A percentile compares a stretch with the other conserved stretches of the same genome.
These are phyloP conservation scores for Latrodectus hesperus DNA, from an alignment of 2,888 invertebrate genomes.

Conservation along the genomic window DNA sequence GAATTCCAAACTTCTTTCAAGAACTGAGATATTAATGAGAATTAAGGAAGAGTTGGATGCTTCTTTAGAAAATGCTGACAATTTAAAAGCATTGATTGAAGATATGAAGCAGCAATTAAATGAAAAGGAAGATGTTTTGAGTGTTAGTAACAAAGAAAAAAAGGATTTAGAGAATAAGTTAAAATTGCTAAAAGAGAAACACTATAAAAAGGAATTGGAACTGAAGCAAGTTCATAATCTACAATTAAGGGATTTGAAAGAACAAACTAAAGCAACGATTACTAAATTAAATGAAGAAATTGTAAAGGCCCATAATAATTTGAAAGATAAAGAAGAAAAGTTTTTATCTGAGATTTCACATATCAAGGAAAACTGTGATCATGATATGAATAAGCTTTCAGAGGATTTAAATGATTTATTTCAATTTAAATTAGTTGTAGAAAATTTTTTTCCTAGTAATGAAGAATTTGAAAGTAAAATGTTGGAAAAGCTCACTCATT, in stretches of 20 bases:
- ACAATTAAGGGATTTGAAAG: slow-evolving; percentile 46
- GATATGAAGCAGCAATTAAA: slow-evolving; percentile 2
- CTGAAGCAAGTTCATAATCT: slow-evolving; percentile 50
- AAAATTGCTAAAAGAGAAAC: slow-evolving; percentile 39
- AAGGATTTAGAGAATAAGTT: slow-evolving; percentile 47
- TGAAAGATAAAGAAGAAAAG: slow-evolving; percentile 19
- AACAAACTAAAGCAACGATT: slow-evolving; percentile 54
- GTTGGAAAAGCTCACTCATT: not conserved
- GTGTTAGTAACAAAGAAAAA: slow-evolving; percentile 18
- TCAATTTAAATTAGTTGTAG: not conserved
- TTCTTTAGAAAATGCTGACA: slow-evolving; percentile 23
- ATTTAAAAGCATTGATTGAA: slow-evolving; percentile 37
- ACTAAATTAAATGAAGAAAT: slow-evolving; percentile 53
- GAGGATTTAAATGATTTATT: not conserved
- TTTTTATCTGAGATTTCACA: slow-evolving; percentile 2
- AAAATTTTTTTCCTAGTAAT: slow-evolving; percentile 6
- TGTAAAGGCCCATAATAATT: slow-evolving; percentile 3
- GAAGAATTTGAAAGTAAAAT: slow-evolving; percentile 9
- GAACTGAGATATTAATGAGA: slow-evolving; percentile 38
- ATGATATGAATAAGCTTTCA: slow-evolving; percentile 6
- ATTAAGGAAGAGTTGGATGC: slow-evolving; percentile 52
- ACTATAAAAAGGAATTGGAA: slow-evolving; percentile 26
- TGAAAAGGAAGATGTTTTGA: slow-evolving; percentile 18
- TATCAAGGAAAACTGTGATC: slow-evolving; percentile 9
- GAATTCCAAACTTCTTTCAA: slow-evolving; percentile 45